Percentiles rank a stretch among this genome's conserved stretches.
These are phyloP conservation scores for Pica pica DNA, from an alignment of 2,113 vertebrate genomes.

Conservation along the genomic window DNA sequence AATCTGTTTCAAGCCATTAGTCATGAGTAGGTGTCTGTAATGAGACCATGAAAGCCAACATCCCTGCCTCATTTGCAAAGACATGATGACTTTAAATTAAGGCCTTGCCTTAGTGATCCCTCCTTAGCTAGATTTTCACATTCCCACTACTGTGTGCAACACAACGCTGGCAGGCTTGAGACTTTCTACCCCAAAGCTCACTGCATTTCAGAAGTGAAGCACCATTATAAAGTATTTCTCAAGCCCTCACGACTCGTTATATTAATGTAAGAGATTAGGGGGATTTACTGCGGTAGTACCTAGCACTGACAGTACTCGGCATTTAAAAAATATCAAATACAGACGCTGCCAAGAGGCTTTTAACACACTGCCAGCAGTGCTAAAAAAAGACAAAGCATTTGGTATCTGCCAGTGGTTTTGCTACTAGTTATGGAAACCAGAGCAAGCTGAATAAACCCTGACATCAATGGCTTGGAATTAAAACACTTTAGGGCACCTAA, in stretches of 20 bases:
- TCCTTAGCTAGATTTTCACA: neutral
- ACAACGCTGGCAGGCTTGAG: neutral
- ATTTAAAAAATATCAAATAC: neutral
- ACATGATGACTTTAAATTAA: neutral
- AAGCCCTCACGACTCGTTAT: neutral
- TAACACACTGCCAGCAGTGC: neutral
- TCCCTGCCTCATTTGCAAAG: neutral
- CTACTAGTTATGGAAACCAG: neutral
- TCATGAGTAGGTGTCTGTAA: neutral
- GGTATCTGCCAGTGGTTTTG: neutral
- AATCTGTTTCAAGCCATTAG: conserved; percentile 19
- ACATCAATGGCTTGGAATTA: neutral
- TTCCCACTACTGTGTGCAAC: neutral
- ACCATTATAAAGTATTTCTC: neutral
- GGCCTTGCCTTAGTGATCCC: neutral
- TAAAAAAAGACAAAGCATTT: neutral
- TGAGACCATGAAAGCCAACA: neutral
- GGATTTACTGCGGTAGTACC: neutral
- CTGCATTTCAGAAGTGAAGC: neutral
- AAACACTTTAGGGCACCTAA: neutral
- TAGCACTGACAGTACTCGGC: neutral
- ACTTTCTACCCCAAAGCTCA: neutral
- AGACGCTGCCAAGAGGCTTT: neutral
- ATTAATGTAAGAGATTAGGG: neutral
- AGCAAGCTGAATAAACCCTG: neutral